Evolutionary conservation across 2,113 vertebrate species (phyloP).

Genomic region (Campylomormyrus tamandua): DNA sequence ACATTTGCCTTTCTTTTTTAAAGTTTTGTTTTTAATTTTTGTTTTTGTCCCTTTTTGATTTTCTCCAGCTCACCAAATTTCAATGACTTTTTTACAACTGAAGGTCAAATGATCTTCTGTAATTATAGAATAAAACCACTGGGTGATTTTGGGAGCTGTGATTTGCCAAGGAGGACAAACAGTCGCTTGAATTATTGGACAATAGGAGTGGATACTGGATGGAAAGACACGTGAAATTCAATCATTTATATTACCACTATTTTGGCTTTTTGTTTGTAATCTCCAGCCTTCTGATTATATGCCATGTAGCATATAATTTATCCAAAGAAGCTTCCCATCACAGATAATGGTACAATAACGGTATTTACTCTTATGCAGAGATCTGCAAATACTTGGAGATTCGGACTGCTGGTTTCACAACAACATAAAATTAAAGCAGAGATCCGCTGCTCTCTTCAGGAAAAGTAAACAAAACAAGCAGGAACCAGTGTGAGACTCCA

Average conservation of each 20-base stretch:
- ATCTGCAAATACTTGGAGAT: background rate
- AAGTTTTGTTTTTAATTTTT: slow-evolving; percentile 40
- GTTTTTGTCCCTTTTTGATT: slow-evolving; percentile 37
- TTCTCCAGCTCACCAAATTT: slow-evolving; percentile 23
- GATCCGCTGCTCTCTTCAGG: background rate
- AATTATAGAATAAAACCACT: slow-evolving; percentile 10
- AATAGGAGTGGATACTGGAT: background rate
- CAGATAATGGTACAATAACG: background rate
- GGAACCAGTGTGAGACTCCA: background rate
- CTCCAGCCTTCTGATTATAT: background rate
- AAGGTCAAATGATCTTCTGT: slow-evolving; percentile 25
- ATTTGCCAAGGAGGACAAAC: background rate
- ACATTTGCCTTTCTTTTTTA: slow-evolving; percentile 29
- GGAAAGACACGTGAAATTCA: background rate
- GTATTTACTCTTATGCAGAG: background rate
- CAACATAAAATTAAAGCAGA: background rate
- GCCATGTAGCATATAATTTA: background rate
- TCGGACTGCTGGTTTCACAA: background rate
- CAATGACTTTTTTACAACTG: slow-evolving; percentile 37
- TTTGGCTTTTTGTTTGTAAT: background rate
- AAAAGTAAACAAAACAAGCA: background rate
- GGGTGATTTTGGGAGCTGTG: background rate
- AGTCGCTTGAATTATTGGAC: background rate
- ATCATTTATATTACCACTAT: background rate
- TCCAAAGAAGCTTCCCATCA: background rate